A percentile compares a stretch with the other conserved stretches of the same genome.
Evolutionary conservation across 2,113 vertebrate species (phyloP).

Genomic region (Numenius arquata): DNA sequence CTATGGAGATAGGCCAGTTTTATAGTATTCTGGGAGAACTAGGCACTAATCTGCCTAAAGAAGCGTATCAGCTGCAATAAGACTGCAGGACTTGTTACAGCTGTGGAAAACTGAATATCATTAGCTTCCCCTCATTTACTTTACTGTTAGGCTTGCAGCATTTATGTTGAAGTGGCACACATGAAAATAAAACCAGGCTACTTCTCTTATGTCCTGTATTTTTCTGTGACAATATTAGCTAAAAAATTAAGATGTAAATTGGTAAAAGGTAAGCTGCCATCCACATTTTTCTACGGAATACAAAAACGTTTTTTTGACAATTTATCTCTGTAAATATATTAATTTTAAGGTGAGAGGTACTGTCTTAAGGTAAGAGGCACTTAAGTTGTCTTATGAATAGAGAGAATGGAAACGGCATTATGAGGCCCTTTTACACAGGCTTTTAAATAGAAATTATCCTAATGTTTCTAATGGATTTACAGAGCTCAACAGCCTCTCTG

Average conservation of each 20-base stretch:
- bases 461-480: not conserved
- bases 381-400: not conserved
- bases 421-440: not conserved
- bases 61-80: not conserved
- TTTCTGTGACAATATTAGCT: not conserved
- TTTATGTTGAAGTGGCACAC: not conserved
- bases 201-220: not conserved
- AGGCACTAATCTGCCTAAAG: not conserved
- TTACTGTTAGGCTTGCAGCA: not conserved
- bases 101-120: not conserved
- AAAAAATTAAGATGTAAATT: not conserved
- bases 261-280: not conserved
- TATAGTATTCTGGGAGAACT: not conserved
- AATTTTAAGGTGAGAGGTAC: not conserved
- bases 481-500: not conserved
- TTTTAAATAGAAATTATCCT: not conserved
- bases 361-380: not conserved
- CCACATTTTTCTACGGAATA: not conserved
- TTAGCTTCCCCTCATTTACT: conserved; percentile 48
- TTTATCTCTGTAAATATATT: not conserved
- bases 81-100: not conserved
- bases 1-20: not conserved
- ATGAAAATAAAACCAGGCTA: not conserved
- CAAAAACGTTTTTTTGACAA: not conserved
- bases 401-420: not conserved